A percentile compares a stretch with the other conserved stretches of the same genome.
These are phyloP conservation scores for Hypotaenidia philippensis DNA, from an alignment of 2,797 vertebrate genomes.

Conservation along the genomic window DNA sequence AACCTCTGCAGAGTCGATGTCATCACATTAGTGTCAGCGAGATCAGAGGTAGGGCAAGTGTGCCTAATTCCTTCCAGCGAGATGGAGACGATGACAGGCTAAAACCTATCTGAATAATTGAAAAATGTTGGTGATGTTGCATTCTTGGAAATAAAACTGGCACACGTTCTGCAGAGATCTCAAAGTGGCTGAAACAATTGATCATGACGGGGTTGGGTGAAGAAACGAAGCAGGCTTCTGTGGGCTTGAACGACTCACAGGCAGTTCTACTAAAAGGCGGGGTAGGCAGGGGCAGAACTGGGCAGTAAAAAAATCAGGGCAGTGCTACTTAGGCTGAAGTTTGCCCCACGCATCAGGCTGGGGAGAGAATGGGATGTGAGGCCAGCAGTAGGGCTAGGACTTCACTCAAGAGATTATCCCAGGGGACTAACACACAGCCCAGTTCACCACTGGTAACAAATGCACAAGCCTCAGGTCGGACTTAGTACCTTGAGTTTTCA, in stretches of 20 bases:
- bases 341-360: background rate
- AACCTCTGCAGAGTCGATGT: slow-evolving; percentile 14
- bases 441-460: background rate
- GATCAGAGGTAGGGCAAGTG: slow-evolving; percentile 23
- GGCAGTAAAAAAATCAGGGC: background rate
- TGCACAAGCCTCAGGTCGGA: background rate
- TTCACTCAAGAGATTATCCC: background rate
- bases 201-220: slow-evolving; percentile 18
- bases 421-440: accelerated
- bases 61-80: background rate
- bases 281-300: background rate
- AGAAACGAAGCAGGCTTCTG: background rate
- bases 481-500: background rate
- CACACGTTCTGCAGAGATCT: background rate
- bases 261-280: background rate
- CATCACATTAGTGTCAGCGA: slow-evolving; percentile 7
- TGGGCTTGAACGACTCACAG: background rate
- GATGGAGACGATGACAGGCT: slow-evolving; percentile 41
- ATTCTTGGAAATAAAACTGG: slow-evolving; percentile 61
- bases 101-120: slow-evolving; percentile 57
- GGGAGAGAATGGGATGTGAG: background rate
- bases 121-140: slow-evolving; percentile 44
- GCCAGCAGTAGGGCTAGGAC: accelerated
- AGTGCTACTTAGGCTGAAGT: background rate
- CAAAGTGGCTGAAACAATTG: slow-evolving; percentile 38